Evolutionary conservation across 2,888 invertebrate genomes (phyloP).

Genomic region (Megaustenia siamemsis): DNA sequence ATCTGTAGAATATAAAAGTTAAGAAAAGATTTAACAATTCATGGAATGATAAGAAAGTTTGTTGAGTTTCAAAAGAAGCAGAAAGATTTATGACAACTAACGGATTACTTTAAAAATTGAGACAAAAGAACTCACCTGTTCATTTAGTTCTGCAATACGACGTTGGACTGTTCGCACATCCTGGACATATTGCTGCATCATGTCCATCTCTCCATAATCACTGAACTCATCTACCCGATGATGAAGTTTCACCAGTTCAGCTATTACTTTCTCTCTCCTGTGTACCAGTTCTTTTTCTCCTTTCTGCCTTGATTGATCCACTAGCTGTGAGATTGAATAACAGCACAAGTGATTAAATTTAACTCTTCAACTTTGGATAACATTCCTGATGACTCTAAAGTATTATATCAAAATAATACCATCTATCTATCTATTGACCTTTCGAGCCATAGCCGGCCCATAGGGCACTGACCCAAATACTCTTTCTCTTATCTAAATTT

Average conservation of each 20-base stretch:
- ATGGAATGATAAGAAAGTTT: too few species aligned
- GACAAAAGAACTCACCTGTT: conserved; percentile 80
- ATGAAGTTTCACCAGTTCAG: conserved; percentile 86
- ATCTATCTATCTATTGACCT: too few species aligned
- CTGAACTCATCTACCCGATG: conserved; percentile 89
- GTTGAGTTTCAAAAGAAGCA: too few species aligned
- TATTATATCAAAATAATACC: too few species aligned
- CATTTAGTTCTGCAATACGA: conserved; percentile 87
- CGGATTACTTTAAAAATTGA: not conserved
- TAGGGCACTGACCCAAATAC: too few species aligned
- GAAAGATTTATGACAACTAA: not conserved
- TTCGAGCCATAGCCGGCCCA: too few species aligned
- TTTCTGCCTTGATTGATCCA: conserved; percentile 90
- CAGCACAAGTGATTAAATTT: not conserved
- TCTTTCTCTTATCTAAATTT: too few species aligned
- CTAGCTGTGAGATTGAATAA: conserved; percentile 81
- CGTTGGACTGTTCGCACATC: conserved; percentile 88
- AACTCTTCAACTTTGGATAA: too few species aligned
- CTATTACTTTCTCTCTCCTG: conserved; percentile 86
- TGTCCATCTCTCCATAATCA: conserved; percentile 89
- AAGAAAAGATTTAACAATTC: too few species aligned
- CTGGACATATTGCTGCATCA: conserved; percentile 88
- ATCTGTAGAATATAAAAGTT: too few species aligned
- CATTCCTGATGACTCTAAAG: too few species aligned
- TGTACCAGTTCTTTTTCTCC: conserved; percentile 90